phyloP scores from a whole-genome alignment of 1,140 invertebrate genomes.

The Drosophila novamexicana region DNA sequence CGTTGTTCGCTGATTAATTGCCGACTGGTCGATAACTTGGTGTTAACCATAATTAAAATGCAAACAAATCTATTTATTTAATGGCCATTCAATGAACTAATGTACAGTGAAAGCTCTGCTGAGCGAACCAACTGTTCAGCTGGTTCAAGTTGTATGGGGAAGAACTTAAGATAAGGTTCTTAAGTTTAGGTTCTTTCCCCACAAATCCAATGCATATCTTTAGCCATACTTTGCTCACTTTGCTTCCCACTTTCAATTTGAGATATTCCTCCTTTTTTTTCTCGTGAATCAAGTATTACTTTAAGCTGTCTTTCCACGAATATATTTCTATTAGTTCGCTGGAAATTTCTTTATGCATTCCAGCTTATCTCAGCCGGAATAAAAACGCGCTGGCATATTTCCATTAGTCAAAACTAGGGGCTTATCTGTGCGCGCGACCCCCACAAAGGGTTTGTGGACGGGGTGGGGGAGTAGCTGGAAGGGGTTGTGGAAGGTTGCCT shows the following conservation, averaged over 20 bases:
- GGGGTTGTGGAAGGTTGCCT: constrained; percentile 36
- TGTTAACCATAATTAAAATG: constrained; percentile 35
- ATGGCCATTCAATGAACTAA: constrained; percentile 22
- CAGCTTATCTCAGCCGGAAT: constrained; percentile 51
- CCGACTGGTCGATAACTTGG: constrained; percentile 35
- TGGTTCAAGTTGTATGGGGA: too few species aligned
- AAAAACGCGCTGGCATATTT: constrained; percentile 49
- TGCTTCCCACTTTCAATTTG: not conserved
- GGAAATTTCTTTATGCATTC: constrained; percentile 54
- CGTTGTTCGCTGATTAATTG: constrained; percentile 47
- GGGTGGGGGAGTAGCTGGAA: not conserved
- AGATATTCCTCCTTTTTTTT: constrained; percentile 19
- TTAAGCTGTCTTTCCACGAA: constrained; percentile 25
- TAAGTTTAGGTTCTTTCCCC: not conserved
- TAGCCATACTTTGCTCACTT: too few species aligned
- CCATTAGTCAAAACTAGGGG: constrained; percentile 44
- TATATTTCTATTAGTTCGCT: constrained; percentile 39
- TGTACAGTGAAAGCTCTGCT: not conserved
- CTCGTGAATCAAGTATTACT: constrained; percentile 10
- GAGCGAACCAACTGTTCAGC: not conserved
- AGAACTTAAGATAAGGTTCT: too few species aligned
- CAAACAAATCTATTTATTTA: constrained; percentile 34
- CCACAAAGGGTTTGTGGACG: too few species aligned
- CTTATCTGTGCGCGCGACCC: constrained; percentile 47
- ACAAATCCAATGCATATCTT: too few species aligned